Conservation (phyloP, 2,113 vertebrate species). For the Catagonus wagneri region DNA sequence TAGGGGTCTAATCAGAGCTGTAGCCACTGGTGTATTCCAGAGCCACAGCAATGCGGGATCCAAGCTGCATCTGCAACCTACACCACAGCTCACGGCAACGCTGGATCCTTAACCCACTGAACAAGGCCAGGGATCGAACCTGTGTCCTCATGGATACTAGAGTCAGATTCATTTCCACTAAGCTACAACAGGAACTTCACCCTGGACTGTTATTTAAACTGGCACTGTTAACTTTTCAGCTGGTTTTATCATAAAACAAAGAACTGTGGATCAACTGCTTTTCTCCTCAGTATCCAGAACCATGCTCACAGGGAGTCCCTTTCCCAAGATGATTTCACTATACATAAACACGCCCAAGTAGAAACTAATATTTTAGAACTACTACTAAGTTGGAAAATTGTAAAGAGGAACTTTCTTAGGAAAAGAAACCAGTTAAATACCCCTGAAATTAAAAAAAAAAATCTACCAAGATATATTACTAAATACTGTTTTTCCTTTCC, state of each 20-base stretch:
- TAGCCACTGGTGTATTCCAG: no score
- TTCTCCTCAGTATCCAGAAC: not conserved
- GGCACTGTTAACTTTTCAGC: not conserved
- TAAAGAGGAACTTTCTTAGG: conserved; percentile 38
- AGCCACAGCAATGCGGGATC: no score
- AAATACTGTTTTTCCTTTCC: not conserved
- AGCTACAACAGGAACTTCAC: no score
- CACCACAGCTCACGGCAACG: no score
- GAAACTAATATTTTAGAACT: not conserved
- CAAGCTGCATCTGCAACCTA: no score
- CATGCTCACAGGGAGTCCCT: not conserved
- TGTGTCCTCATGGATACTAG: no score
- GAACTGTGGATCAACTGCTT: not conserved
- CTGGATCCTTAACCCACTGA: no score
- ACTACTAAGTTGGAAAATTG: not conserved
- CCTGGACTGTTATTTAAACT: conserved; percentile 1
- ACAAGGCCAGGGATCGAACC: no score
- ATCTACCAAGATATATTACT: conserved; percentile 38
- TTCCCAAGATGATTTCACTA: conserved; percentile 22
- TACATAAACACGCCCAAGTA: conserved; percentile 10
- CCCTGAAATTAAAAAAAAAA: not conserved
- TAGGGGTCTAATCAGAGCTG: no score
- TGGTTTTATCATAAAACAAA: not conserved
- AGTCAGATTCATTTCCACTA: no score
- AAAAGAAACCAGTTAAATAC: not conserved